These are phyloP conservation scores for Metallyticus violacea DNA, from an alignment of 2,888 invertebrate genomes.

Conservation along the genomic window DNA sequence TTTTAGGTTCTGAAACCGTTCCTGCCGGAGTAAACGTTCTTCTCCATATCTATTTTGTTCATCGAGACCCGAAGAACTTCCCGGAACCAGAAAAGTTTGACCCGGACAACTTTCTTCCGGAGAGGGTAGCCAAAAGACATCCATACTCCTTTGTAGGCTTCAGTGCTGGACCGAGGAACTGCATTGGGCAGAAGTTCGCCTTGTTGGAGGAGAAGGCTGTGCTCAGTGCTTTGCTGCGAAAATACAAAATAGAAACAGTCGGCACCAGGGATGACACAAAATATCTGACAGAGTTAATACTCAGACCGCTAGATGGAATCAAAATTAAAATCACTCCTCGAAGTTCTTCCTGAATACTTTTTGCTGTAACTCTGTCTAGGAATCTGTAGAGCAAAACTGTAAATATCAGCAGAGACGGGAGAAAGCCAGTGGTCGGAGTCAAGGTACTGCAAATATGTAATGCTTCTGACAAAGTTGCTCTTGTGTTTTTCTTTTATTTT, in stretches of 20 bases:
- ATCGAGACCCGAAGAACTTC: not conserved
- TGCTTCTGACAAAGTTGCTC: too few relatives aligned
- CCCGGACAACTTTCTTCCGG: not conserved
- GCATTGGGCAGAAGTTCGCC: constrained; percentile 38
- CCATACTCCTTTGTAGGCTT: not conserved
- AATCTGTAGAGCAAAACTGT: too few relatives aligned
- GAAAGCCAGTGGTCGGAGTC: too few relatives aligned
- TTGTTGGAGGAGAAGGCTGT: constrained; percentile 38
- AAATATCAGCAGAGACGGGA: too few relatives aligned
- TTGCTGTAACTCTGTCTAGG: too few relatives aligned
- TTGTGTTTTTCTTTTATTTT: too few relatives aligned
- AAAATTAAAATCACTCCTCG: not conserved
- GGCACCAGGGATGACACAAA: not conserved
- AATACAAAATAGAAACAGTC: not conserved
- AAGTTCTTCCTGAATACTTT: too few relatives aligned
- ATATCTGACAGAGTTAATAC: constrained; percentile 4
- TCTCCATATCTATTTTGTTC: not conserved
- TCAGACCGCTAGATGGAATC: constrained; percentile 8
- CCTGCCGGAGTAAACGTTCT: not conserved
- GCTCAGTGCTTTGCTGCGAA: constrained; percentile 34
- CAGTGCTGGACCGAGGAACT: constrained; percentile 42
- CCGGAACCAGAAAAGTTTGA: not conserved
- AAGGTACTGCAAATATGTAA: too few relatives aligned
- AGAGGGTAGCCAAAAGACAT: constrained; percentile 42
- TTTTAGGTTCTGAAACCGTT: not conserved